phyloP scores from a whole-genome alignment of 2,888 invertebrate genomes.

The Maniola hyperantus region DNA sequence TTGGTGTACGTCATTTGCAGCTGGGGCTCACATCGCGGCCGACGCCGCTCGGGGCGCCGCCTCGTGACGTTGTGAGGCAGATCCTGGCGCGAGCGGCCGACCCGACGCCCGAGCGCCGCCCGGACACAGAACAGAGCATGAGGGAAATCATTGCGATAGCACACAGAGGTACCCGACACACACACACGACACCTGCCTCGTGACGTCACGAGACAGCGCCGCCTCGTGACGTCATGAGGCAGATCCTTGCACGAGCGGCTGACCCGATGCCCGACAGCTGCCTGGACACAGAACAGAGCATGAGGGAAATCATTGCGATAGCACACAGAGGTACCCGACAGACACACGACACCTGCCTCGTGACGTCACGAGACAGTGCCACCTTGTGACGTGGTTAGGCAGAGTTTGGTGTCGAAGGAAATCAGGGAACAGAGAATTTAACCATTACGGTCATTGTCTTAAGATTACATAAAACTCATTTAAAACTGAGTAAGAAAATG shows the following conservation, averaged over 20 bases:
- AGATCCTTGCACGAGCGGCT: constrained; percentile 72
- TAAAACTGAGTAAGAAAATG: too few species aligned
- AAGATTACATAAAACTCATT: too few species aligned
- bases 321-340: constrained; percentile 68
- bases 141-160: constrained; percentile 77
- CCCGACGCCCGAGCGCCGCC: constrained; percentile 59
- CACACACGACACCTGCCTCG: constrained; percentile 57
- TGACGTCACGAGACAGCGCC: constrained; percentile 74
- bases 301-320: constrained; percentile 77
- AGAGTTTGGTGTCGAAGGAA: constrained; percentile 54
- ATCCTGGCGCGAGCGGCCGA: constrained; percentile 74
- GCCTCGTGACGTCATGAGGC: constrained; percentile 77
- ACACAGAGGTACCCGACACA: constrained; percentile 63
- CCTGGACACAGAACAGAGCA: constrained; percentile 62
- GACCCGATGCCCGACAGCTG: constrained; percentile 62
- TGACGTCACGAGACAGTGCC: constrained; percentile 71
- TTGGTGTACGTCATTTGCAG: constrained; percentile 45
- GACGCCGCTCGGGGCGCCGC: constrained; percentile 74
- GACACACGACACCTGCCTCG: constrained; percentile 54
- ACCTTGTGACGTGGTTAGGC: constrained; percentile 77
- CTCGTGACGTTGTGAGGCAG: constrained; percentile 77
- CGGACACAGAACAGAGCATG: constrained; percentile 65
- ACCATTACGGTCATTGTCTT: too few species aligned
- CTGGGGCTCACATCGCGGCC: constrained; percentile 74
- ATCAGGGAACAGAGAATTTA: too few species aligned